Conservation (phyloP, 1,140 invertebrate genomes). For the Eurosta solidaginis region DNA sequence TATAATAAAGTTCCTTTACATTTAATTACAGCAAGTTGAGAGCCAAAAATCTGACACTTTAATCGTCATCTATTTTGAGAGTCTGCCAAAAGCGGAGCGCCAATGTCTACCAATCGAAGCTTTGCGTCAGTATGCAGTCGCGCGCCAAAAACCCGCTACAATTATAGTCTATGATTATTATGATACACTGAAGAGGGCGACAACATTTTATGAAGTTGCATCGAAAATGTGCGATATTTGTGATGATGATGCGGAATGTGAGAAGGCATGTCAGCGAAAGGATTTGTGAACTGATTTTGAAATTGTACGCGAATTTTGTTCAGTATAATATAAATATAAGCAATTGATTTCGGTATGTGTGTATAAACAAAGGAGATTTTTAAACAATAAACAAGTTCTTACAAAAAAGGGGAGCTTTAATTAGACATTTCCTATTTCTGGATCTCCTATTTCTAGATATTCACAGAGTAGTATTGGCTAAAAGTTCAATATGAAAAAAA, state of each 20-base stretch:
- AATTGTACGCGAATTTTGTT: too few species aligned
- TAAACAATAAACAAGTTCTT: too few species aligned
- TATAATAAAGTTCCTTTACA: background rate
- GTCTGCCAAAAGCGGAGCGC: slow-evolving; percentile 66
- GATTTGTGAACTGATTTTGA: background rate
- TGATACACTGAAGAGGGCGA: slow-evolving; percentile 74
- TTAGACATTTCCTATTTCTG: too few species aligned
- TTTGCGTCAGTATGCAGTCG: slow-evolving; percentile 80
- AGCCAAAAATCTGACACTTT: slow-evolving; percentile 76
- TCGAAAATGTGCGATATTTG: slow-evolving; percentile 53
- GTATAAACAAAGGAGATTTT: too few species aligned
- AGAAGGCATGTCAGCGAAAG: background rate
- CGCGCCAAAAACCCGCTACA: slow-evolving; percentile 80
- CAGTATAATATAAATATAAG: too few species aligned
- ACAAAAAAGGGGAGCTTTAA: too few species aligned
- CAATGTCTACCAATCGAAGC: slow-evolving; percentile 84
- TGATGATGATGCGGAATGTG: slow-evolving; percentile 40
- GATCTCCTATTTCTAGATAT: too few species aligned
- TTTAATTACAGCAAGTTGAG: slow-evolving; percentile 67
- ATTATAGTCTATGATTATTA: slow-evolving; percentile 91
- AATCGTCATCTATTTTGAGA: slow-evolving; percentile 83
- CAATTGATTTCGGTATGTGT: too few species aligned
- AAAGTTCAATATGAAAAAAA: too few species aligned
- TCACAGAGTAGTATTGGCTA: too few species aligned
- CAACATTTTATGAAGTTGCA: slow-evolving; percentile 49